Conservation (phyloP, 2,113 vertebrate species). For the Paracanthobrama guichenoti region DNA sequence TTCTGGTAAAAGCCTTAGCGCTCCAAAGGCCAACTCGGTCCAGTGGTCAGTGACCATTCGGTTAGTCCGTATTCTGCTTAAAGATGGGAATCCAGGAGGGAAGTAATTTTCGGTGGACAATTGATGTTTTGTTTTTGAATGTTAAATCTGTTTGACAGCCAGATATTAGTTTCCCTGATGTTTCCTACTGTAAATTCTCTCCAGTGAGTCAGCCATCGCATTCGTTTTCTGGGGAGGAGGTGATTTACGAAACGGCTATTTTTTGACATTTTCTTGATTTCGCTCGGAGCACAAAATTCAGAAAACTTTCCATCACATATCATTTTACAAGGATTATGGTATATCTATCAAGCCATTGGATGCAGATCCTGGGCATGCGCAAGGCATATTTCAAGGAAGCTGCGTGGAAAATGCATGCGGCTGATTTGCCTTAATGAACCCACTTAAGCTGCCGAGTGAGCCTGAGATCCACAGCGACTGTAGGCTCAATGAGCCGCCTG, state of each 20-base stretch:
- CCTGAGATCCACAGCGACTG: not conserved
- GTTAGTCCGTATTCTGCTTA: not conserved
- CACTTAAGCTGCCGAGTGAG: not conserved
- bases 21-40: not conserved
- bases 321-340: conserved; percentile 59
- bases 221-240: conserved; percentile 46
- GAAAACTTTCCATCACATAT: conserved; percentile 56
- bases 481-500: not conserved
- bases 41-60: not conserved
- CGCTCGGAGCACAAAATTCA: conserved; percentile 54
- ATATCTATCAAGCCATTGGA: conserved; percentile 57
- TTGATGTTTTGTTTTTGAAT: conserved; percentile 17
- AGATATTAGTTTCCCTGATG: conserved; percentile 56
- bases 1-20: not conserved
- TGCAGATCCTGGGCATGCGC: conserved; percentile 21
- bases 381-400: conserved; percentile 7
- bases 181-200: conserved; percentile 56
- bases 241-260: conserved; percentile 58
- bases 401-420: too few species aligned
- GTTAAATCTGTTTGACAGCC: conserved; percentile 42
- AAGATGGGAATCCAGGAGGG: not conserved
- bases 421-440: conserved; percentile 33
- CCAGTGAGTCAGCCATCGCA: conserved; percentile 43
- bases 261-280: conserved; percentile 58
- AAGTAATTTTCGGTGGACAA: not conserved